These are phyloP conservation scores for Mormyrus lacerda DNA, from an alignment of 2,113 vertebrate genomes.

Conservation along the genomic window DNA sequence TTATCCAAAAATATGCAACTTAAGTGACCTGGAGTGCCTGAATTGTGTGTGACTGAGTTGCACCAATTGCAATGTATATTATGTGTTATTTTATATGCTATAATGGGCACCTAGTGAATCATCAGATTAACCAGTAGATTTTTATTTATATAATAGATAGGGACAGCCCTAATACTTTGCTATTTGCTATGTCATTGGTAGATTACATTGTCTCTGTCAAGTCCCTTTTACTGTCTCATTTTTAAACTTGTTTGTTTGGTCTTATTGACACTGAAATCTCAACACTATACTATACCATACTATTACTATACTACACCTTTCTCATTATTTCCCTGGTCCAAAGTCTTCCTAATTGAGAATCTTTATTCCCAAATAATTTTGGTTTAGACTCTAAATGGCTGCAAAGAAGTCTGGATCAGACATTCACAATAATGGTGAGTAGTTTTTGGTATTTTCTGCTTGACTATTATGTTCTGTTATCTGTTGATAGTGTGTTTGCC, in stretches of 20 bases:
- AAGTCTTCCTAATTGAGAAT: not conserved
- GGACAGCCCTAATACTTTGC: not conserved
- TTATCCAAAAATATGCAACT: not conserved
- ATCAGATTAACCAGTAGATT: not conserved
- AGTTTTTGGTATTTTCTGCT: not conserved
- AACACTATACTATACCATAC: not conserved
- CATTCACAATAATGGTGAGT: constrained; percentile 80
- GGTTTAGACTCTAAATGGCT: constrained; percentile 93
- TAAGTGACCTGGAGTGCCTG: not conserved
- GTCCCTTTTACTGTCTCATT: not conserved
- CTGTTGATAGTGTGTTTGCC: not conserved
- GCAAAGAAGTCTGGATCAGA: constrained; percentile 89
- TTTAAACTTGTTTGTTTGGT: not conserved
- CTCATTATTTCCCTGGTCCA: not conserved
- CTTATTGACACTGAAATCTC: not conserved
- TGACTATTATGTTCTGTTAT: not conserved
- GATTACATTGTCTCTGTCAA: not conserved
- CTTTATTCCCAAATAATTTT: constrained; percentile 29
- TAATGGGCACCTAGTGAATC: not conserved
- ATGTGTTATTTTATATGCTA: not conserved
- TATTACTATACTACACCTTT: not conserved
- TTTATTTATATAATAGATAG: not conserved
- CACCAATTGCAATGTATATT: not conserved
- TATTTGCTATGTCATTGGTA: not conserved
- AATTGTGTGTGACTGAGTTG: not conserved